Evolutionary conservation across 2,113 vertebrate genomes (phyloP).

Genomic region (Melanostigma gelatinosum): DNA sequence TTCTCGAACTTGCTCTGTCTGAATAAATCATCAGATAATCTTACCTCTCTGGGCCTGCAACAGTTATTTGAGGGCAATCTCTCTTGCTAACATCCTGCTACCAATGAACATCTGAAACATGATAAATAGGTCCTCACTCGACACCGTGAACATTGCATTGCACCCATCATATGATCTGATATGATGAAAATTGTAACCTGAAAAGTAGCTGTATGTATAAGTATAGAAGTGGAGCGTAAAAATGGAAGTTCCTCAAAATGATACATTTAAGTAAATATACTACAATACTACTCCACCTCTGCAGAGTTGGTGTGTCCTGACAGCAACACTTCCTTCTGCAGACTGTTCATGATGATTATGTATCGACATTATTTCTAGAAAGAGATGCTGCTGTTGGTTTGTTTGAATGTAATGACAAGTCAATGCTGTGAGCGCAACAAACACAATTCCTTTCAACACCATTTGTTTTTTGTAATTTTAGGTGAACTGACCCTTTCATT

Average conservation of each 20-base stretch:
- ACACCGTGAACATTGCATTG: too few species aligned
- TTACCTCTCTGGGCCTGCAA: too few species aligned
- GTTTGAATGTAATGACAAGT: neutral
- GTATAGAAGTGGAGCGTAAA: neutral
- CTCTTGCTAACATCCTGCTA: too few species aligned
- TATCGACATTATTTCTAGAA: neutral
- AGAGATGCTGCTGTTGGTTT: neutral
- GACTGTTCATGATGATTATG: neutral
- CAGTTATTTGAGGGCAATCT: too few species aligned
- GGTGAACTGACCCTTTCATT: neutral
- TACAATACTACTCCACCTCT: neutral
- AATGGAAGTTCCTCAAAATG: neutral
- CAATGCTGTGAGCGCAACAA: neutral
- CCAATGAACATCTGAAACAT: too few species aligned
- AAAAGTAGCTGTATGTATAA: neutral
- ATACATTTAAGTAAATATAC: neutral
- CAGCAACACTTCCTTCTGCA: neutral
- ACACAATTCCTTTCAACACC: neutral
- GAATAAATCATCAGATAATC: too few species aligned
- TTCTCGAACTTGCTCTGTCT: too few species aligned
- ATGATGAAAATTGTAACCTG: neutral
- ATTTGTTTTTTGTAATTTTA: neutral
- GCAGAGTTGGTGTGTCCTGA: neutral
- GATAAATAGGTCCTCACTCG: neutral
- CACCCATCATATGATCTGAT: neutral